Base-by-base conservation (phyloP, 2,113 vertebrate species). In the Pyrgilauda ruficollis region DNA sequence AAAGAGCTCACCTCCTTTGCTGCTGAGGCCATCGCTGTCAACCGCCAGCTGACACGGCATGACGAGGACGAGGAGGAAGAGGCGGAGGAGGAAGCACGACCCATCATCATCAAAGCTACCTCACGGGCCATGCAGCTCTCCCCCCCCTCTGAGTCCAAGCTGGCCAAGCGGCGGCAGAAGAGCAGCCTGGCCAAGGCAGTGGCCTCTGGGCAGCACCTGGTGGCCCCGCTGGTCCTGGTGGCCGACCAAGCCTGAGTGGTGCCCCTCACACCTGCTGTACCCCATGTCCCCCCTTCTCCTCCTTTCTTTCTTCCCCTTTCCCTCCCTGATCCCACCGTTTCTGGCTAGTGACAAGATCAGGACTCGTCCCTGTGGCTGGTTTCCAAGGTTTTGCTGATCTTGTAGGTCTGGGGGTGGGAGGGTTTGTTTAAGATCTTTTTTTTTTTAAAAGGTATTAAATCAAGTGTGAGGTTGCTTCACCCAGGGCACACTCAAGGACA, bases 1-100 rank as follows among this genome's bases (percentile, higher is more conserved):
- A 99, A 99, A 98, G 99, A 99, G 97, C 98, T 99, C 96, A 99
- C 99, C 2, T 98, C 98, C 93, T 99, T 99, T 7, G 98, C 99
- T 0, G 99, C 98, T 4, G 99, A 99, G 97, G 99, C 99, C 90
- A 99, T 99, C 30, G 99, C 99, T 23, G 97, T 99, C 96, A 99
- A 99, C 97, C 98, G 99, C 76, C 99, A 99, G 98, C 98, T 99
- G 97, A 99, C 98, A 2, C 98, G 98, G 97, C 98, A 98, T 8
- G 99, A 99, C 3, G 99, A 98, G 94, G 98, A 98, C 0, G 98
- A 98, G 74, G 98, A 98, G 94, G 97, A 98, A 53, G 98, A 98
- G 97, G 98, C 94, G 90, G 97, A 98, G 64, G 98, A 98, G 97
- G 98, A 98, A 95, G 98, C 97, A 79, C 97, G 93, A 77, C 99